Conservation (phyloP, 2,888 invertebrate genomes). For the Creontiades dilutus region DNA sequence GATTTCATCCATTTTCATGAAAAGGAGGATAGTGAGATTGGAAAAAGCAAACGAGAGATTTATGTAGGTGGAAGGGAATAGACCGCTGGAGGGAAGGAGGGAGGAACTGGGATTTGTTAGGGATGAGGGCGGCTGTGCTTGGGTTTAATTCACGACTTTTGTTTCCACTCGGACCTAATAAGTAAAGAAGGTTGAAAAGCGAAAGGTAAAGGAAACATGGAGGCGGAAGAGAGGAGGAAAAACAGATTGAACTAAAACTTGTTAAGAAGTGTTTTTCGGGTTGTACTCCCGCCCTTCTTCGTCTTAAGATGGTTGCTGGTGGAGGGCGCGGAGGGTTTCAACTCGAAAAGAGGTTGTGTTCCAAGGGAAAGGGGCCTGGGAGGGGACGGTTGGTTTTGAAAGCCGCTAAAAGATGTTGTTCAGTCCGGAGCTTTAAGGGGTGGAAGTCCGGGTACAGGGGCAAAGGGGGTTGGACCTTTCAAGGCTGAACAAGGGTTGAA, state of each 20-base stretch:
- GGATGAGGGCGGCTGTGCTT: neutral
- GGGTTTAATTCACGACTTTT: constrained; percentile 54
- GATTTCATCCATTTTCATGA: constrained; percentile 38
- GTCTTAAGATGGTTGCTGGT: neutral
- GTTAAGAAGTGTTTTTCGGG: constrained; percentile 51
- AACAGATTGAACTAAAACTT: constrained; percentile 51
- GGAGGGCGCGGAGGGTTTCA: neutral
- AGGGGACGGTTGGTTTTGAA: constrained; percentile 15
- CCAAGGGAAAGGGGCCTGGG: neutral
- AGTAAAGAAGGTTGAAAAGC: constrained; percentile 41
- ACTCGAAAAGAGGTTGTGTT: constrained; percentile 1
- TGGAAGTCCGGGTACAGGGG: no score
- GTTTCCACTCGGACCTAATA: constrained; percentile 47
- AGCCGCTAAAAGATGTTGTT: constrained; percentile 54
- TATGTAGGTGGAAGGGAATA: constrained; percentile 23
- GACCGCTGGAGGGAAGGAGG: neutral
- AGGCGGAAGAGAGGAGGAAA: constrained; percentile 27
- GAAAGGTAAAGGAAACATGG: constrained; percentile 31
- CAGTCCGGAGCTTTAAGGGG: neutral
- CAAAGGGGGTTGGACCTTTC: neutral
- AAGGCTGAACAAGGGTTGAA: neutral
- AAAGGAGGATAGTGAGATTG: constrained; percentile 31
- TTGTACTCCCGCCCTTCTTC: neutral
- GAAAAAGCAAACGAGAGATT: constrained; percentile 46
- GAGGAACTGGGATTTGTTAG: neutral